Conservation (phyloP, 2,797 vertebrate genomes). For the Tolypeutes matacus region DNA sequence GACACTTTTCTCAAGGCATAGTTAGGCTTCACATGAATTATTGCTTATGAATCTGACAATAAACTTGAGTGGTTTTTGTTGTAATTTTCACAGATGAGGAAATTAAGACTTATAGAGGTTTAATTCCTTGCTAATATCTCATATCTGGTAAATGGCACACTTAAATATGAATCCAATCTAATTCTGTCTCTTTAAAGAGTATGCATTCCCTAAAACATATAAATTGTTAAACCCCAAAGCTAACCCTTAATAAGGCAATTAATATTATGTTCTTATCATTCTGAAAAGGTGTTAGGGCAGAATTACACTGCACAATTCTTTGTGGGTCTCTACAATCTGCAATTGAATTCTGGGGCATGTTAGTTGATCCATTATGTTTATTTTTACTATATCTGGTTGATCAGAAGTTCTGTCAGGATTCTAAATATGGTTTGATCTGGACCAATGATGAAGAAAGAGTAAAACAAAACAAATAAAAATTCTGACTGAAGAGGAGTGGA, state of each 20-base stretch:
- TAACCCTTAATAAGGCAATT: slow-evolving; percentile 31
- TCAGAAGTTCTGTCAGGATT: neutral
- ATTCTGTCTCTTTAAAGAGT: neutral
- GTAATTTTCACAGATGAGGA: neutral
- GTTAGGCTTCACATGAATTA: neutral
- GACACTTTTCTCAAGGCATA: neutral
- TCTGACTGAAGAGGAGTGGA: neutral
- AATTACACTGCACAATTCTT: neutral
- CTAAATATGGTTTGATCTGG: neutral
- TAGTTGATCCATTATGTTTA: neutral
- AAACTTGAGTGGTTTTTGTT: neutral
- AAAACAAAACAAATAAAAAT: neutral
- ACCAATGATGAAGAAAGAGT: neutral
- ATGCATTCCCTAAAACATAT: neutral
- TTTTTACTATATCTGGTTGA: neutral
- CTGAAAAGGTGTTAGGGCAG: neutral
- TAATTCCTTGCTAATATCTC: neutral
- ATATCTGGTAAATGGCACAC: neutral
- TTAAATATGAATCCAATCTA: slow-evolving; percentile 18
- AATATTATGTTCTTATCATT: neutral
- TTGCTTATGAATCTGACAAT: slow-evolving; percentile 6
- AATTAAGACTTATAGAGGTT: neutral
- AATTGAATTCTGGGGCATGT: neutral
- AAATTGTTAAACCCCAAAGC: neutral
- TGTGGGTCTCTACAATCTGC: neutral